These are phyloP conservation scores for Lepidonotus clava DNA, from an alignment of 2,888 invertebrate species.

Conservation along the genomic window DNA sequence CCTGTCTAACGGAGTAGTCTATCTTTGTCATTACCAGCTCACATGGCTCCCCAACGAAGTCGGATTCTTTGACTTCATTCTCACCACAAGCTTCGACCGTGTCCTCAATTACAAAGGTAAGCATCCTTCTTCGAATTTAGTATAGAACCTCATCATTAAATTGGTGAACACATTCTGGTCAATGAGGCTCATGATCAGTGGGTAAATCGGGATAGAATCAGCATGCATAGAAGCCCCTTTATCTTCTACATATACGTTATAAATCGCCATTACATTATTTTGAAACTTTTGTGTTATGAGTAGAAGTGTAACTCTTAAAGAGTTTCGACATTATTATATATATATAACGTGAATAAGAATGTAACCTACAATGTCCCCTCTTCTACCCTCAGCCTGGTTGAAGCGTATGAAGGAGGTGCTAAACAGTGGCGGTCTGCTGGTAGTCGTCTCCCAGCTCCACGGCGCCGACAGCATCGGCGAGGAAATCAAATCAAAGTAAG, in stretches of 20 bases:
- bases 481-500: background rate
- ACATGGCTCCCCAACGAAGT: constrained; percentile 78
- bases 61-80: constrained; percentile 70
- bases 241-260: background rate
- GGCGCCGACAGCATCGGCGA: background rate
- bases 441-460: constrained; percentile 66
- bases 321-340: no score
- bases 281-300: no score
- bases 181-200: no score
- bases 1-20: no score
- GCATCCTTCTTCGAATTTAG: background rate
- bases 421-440: constrained; percentile 67
- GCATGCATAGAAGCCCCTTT: no score
- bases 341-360: no score
- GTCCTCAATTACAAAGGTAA: constrained; percentile 74
- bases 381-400: constrained; percentile 71
- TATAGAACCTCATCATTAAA: no score
- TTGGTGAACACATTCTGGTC: no score
- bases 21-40: constrained; percentile 72
- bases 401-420: constrained; percentile 72
- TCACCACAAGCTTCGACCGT: constrained; percentile 72
- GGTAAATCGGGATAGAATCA: no score
- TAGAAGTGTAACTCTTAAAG: no score
- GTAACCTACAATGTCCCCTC: no score
- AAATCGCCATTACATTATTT: no score